Evolutionary conservation across 2,888 invertebrate species (phyloP).

Genomic region (Amblyjoppa proteus): DNA sequence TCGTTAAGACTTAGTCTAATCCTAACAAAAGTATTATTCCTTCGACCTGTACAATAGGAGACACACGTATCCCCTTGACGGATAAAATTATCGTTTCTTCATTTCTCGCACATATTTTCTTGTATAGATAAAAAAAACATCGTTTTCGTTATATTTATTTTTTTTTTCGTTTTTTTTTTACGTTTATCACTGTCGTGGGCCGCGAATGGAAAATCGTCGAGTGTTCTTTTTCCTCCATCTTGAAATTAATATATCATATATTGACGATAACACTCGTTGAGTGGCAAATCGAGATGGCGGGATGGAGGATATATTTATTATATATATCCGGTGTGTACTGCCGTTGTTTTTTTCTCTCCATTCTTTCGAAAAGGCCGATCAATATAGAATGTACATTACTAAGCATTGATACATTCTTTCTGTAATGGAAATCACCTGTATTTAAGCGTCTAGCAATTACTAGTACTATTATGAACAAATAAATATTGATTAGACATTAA

Average conservation of each 20-base stretch:
- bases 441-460: slow-evolving; percentile 83
- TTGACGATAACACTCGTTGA: slow-evolving; percentile 62
- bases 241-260: slow-evolving; percentile 82
- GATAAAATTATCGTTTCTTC: slow-evolving; percentile 70
- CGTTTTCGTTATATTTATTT: slow-evolving; percentile 62
- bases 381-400: slow-evolving; percentile 83
- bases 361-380: slow-evolving; percentile 77
- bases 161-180: slow-evolving; percentile 63
- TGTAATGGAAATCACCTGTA: slow-evolving; percentile 82
- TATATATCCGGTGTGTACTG: slow-evolving; percentile 58
- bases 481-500: slow-evolving; percentile 81
- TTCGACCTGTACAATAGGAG: slow-evolving; percentile 82
- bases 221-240: slow-evolving; percentile 71
- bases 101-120: slow-evolving; percentile 77
- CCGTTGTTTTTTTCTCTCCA: slow-evolving; percentile 66
- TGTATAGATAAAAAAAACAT: slow-evolving; percentile 78
- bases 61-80: slow-evolving; percentile 72
- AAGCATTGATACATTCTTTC: slow-evolving; percentile 83
- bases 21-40: slow-evolving; percentile 83
- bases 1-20: slow-evolving; percentile 76
- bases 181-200: slow-evolving; percentile 64
- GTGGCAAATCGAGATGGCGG: slow-evolving; percentile 48
- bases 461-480: slow-evolving; percentile 82
- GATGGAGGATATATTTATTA: slow-evolving; percentile 36
- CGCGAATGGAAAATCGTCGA: slow-evolving; percentile 69